Evolutionary conservation across 2,888 invertebrate genomes (phyloP).

Genomic region (Tupiocoris notatus): DNA sequence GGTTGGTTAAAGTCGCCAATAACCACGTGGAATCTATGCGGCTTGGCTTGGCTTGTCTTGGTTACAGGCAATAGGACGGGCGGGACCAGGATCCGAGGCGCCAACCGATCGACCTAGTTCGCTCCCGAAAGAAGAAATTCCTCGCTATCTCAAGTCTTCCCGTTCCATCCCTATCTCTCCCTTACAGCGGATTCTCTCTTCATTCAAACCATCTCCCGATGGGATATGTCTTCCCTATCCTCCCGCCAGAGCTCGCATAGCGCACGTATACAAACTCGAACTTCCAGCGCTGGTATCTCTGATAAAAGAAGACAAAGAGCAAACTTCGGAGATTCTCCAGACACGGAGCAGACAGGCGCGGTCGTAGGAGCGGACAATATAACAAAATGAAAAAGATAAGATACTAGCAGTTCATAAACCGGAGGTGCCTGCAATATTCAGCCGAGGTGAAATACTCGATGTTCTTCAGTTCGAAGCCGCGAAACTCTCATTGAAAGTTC

Average conservation of each 20-base stretch:
- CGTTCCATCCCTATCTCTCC: background rate
- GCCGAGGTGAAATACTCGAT: no score
- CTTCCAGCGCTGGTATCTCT: background rate
- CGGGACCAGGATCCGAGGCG: slow-evolving; percentile 20
- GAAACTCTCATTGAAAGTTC: no score
- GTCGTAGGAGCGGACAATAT: no score
- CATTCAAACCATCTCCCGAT: background rate
- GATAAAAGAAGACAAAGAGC: background rate
- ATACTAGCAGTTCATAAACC: no score
- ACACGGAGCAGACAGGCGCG: background rate
- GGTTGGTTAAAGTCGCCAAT: background rate
- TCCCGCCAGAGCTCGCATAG: background rate
- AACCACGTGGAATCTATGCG: background rate
- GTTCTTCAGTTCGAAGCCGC: no score
- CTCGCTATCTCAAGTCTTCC: background rate
- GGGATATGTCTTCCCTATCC: background rate
- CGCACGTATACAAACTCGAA: background rate
- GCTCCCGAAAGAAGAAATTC: slow-evolving; percentile 26
- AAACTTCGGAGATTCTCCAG: background rate
- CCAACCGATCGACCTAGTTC: slow-evolving; percentile 38
- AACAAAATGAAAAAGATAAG: no score
- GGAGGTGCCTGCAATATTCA: no score
- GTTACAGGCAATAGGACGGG: background rate
- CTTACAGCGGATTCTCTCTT: background rate
- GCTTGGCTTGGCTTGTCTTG: background rate